phyloP scores from a whole-genome alignment of 2,888 invertebrate genomes.

The Acronicta leporina region DNA sequence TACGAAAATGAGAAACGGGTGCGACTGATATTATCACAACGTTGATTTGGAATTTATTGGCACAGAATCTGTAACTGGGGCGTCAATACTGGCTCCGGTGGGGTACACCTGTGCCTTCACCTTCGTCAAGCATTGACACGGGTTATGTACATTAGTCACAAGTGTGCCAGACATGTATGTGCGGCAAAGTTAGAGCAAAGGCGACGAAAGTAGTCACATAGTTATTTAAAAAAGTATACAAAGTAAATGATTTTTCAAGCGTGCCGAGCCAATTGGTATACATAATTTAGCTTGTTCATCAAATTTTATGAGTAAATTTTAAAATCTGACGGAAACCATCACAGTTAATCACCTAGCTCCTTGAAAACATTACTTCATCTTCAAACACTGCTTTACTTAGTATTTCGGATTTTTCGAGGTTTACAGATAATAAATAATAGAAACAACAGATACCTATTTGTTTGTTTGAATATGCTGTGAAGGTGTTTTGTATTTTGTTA shows the following conservation, averaged over 20 bases:
- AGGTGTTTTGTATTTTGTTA: conserved; percentile 5
- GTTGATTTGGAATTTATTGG: conserved; percentile 69
- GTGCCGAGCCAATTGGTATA: background rate
- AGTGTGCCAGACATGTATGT: conserved; percentile 73
- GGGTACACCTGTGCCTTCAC: conserved; percentile 74
- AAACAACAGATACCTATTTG: no score
- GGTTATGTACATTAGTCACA: conserved; percentile 78
- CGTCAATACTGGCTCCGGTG: conserved; percentile 70
- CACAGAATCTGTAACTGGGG: conserved; percentile 68
- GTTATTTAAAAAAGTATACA: conserved; percentile 14
- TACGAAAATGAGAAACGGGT: conserved; percentile 48
- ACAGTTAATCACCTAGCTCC: no score
- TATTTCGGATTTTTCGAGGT: no score
- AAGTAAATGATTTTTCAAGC: background rate
- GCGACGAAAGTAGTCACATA: conserved; percentile 22
- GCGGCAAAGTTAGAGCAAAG: conserved; percentile 12
- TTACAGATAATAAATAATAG: no score
- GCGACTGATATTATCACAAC: conserved; percentile 54
- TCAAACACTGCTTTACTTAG: no score
- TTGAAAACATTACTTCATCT: no score
- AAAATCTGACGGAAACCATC: no score
- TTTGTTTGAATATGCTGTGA: conserved; percentile 35
- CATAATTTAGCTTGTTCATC: no score
- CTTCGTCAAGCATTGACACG: conserved; percentile 78
- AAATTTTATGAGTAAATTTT: no score